Evolutionary conservation across 2,113 vertebrate species (phyloP).

Genomic region (Sinocyclocheilus maitianheensis): DNA sequence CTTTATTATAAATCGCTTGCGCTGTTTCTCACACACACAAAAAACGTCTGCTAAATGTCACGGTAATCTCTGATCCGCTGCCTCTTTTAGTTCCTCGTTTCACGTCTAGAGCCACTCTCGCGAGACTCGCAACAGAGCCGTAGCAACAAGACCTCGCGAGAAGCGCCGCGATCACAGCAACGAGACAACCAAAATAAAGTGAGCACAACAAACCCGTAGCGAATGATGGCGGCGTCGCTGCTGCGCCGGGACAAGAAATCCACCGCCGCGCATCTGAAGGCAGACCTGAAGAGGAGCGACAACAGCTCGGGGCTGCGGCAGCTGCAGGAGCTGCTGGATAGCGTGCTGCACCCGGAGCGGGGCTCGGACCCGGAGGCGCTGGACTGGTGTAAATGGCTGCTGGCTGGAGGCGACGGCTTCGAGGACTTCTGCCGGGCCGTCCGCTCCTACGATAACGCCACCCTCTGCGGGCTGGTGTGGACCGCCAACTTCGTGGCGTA

Average conservation of each 20-base stretch:
- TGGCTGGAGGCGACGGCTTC: conserved; percentile 93
- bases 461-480: conserved; percentile 96
- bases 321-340: conserved; percentile 85
- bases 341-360: conserved; percentile 83
- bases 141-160: conserved; percentile 73
- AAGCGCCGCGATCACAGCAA: conserved; percentile 72
- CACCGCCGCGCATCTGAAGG: conserved; percentile 84
- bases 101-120: background rate
- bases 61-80: background rate
- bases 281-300: conserved; percentile 79
- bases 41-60: no score
- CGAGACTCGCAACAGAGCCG: background rate
- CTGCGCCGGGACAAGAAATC: conserved; percentile 83
- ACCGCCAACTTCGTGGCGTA: conserved; percentile 98
- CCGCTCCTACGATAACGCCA: conserved; percentile 93
- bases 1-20: background rate
- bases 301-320: conserved; percentile 78
- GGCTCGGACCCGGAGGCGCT: conserved; percentile 85
- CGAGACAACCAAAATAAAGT: conserved; percentile 85
- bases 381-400: conserved; percentile 93
- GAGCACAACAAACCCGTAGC: conserved; percentile 75
- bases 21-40: no score
- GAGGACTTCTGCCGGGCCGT: conserved; percentile 94
- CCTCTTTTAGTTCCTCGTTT: background rate
- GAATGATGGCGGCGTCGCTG: conserved; percentile 80